These are phyloP conservation scores for Zaprionus ornatus DNA, from an alignment of 1,140 invertebrate species.

Conservation along the genomic window DNA sequence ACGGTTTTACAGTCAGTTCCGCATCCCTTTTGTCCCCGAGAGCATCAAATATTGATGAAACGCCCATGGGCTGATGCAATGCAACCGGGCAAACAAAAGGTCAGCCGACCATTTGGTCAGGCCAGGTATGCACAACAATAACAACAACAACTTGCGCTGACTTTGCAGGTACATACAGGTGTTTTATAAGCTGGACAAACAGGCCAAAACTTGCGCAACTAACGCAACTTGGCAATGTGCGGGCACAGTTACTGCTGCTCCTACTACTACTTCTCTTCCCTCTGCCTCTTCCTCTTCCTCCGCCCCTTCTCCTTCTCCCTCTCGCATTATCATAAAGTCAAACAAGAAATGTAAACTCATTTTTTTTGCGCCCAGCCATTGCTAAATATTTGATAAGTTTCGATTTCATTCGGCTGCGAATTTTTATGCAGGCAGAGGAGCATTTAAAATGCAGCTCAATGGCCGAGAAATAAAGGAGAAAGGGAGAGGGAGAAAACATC, in stretches of 20 bases:
- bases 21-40: constrained; percentile 10
- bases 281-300: too few relatives aligned
- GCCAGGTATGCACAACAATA: background rate
- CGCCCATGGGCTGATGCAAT: constrained; percentile 10
- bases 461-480: constrained; percentile 42
- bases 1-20: background rate
- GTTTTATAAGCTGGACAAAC: constrained; percentile 35
- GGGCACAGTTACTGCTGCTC: constrained; percentile 4
- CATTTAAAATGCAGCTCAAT: constrained; percentile 83
- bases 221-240: constrained; percentile 18
- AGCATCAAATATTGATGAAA: constrained; percentile 64
- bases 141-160: background rate
- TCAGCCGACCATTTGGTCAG: constrained; percentile 11
- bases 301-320: background rate
- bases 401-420: constrained; percentile 73
- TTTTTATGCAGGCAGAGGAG: constrained; percentile 67
- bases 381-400: constrained; percentile 83
- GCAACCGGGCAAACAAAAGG: constrained; percentile 56
- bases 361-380: constrained; percentile 39
- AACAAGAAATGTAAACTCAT: constrained; percentile 76
- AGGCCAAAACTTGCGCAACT: constrained; percentile 24
- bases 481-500: constrained; percentile 45
- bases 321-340: constrained; percentile 82
- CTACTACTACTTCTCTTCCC: background rate
- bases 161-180: constrained; percentile 29